Evolutionary conservation across 37 sponge, comb jelly and placozoan species (phyloP), one percentile per base, ranked within the genome.

Genomic region (Lycopodina hypogea): DNA sequence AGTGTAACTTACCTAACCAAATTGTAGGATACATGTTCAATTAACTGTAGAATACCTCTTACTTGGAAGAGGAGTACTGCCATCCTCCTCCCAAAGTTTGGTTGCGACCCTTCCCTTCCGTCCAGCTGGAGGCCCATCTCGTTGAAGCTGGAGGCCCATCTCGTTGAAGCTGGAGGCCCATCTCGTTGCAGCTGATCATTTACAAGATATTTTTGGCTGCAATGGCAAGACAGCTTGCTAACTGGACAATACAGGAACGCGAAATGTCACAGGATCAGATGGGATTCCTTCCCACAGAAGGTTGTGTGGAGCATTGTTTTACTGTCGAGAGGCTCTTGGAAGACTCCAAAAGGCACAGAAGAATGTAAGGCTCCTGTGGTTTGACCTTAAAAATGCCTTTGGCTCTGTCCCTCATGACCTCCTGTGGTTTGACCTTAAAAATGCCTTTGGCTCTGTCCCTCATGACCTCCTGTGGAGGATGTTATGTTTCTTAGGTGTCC

Each of bases 101-200:
- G 83, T 78, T 24, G 30, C 19, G 2, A 1, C 4, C 0, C 11
- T 7, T 22, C 69, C 62, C 7, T 50, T 32, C 42, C 56, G 19
- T n/a, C 37, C 29, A n/a, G n/a, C n/a, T n/a, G n/a, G n/a, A n/a
- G n/a, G n/a, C n/a, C n/a, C n/a, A n/a, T n/a, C n/a, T n/a, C n/a
- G n/a, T n/a, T n/a, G n/a, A n/a, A n/a, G n/a, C n/a, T n/a, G n/a
- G n/a, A n/a, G n/a, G n/a, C n/a, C n/a, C n/a, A n/a, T n/a, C n/a
- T n/a, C n/a, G n/a, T n/a, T n/a, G n/a, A n/a, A 88, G 77, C 68
- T 88, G 83, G 88, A 11, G 88, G 37, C 88, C 88, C 1, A 82
- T 82, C 63, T 63, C 56, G 0, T 79, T 88, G 7, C 88, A 88
- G 24, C 41, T 29, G 0, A 82, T 83, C 34, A 53, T 82, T 0